Base-by-base conservation (phyloP, 2,888 invertebrate species). In the Pandemis corylana region DNA sequence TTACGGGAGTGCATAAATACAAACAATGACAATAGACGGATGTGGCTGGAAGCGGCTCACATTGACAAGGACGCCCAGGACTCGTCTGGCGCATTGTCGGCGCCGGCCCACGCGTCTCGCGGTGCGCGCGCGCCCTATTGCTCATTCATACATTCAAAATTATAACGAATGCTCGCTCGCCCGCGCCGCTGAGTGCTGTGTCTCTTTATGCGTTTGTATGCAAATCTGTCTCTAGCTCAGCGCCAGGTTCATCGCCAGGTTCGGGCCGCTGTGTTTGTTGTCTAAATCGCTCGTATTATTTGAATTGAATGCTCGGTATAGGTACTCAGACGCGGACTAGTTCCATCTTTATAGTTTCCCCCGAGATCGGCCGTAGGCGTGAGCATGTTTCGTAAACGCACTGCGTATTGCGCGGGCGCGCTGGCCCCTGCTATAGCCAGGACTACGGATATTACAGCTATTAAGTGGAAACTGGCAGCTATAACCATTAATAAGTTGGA, bases 121-220 rank as follows among this genome's bases (percentile, higher is more conserved):
- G 83, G 85, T 85, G 86, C 85, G 86, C 89, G 89, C 80, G 82
- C 89, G 86, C 88, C 86, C 89, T 86, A 92, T 91, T 94, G 90
- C 93, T 93, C 94, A 94, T 94, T 94, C 94, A 94, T 94, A 93
- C 94, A 94, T 94, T 93, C 92, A 92, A 92, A 92, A 93, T 93
- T 89, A 94, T 92, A 93, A 93, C 93, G 90, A 93, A 91, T 88
- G 86, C 88, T 86, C 83, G 82, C 86, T 90, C 91, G 90, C 92
- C 93, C 93, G 92, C 93, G 90, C 94, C 94, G 91, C 92, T 90
- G 87, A 84, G 87, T 85, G 87, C 85, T 85, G 84, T 88, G 88
- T 89, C 89, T 89, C 87, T 87, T 82, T 88, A 87, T 89, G 89
- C 90, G 93, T 94, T 94, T 94, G 94, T 94, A 94, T 94, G 94